Conservation (phyloP, 2,797 vertebrate genomes). For the Thripadectes ignobilis region DNA sequence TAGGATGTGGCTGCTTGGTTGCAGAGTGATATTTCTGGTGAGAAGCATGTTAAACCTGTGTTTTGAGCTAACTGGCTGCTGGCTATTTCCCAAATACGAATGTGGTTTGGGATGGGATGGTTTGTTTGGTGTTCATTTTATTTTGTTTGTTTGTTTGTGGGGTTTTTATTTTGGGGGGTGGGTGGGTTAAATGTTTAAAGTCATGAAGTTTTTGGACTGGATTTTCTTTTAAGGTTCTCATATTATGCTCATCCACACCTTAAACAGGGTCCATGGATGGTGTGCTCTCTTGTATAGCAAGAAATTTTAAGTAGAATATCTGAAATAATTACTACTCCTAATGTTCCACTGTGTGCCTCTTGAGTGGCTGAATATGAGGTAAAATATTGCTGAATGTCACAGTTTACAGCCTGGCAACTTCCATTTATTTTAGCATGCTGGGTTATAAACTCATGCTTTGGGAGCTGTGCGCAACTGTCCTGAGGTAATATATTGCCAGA, state of each 20-base stretch:
- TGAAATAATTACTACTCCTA: not conserved
- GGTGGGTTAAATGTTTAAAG: not conserved
- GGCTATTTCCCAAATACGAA: not conserved
- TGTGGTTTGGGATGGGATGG: not conserved
- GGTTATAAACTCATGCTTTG: not conserved
- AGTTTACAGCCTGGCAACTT: constrained; percentile 47
- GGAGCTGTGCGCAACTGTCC: not conserved
- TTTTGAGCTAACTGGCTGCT: not conserved
- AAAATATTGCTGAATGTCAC: constrained; percentile 32
- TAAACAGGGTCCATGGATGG: not conserved
- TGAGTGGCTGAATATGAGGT: not conserved
- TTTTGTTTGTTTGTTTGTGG: rapidly evolving
- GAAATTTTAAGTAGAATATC: not conserved
- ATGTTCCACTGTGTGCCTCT: not conserved
- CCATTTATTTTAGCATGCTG: not conserved
- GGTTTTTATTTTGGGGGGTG: too few species aligned
- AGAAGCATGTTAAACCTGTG: not conserved
- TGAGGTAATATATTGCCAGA: constrained; percentile 28
- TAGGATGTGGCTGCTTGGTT: constrained; percentile 10
- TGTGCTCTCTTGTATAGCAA: not conserved
- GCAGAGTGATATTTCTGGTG: not conserved
- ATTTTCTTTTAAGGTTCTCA: not conserved
- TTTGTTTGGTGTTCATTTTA: too few species aligned
- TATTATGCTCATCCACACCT: not conserved
- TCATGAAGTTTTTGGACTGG: not conserved